A percentile compares a stretch with the other conserved stretches of the same genome.
These are phyloP conservation scores for Epistrophella euchroma DNA, from an alignment of 2,888 invertebrate species.

Conservation along the genomic window DNA sequence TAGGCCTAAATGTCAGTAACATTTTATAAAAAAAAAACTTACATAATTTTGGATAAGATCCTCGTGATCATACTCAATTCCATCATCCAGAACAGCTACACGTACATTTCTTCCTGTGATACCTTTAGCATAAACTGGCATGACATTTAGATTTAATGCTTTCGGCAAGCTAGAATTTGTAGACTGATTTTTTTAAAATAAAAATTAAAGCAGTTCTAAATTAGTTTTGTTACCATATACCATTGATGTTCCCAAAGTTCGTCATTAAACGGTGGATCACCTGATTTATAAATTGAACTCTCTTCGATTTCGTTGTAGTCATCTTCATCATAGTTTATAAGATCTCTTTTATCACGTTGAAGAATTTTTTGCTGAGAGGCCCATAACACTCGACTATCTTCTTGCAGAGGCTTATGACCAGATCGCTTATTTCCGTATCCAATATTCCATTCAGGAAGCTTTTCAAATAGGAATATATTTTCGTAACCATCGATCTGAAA, in stretches of 20 bases:
- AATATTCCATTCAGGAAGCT: constrained; percentile 31
- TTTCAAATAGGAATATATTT: constrained; percentile 74
- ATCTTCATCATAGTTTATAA: constrained; percentile 53
- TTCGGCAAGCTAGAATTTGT: constrained; percentile 57
- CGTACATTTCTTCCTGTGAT: constrained; percentile 91
- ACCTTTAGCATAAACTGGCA: constrained; percentile 92
- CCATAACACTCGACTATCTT: constrained; percentile 76
- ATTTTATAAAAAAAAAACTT: constrained; percentile 82
- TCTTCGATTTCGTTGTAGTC: constrained; percentile 27
- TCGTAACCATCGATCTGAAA: constrained; percentile 74
- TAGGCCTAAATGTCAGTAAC: too few relatives aligned
- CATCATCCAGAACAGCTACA: constrained; percentile 94
- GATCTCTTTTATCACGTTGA: constrained; percentile 75
- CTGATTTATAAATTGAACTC: constrained; percentile 79
- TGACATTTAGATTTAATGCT: constrained; percentile 90
- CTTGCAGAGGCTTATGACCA: constrained; percentile 51
- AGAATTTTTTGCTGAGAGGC: constrained; percentile 74
- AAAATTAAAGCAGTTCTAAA: background rate
- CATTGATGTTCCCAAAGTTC: constrained; percentile 94
- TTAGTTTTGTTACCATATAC: constrained; percentile 85
- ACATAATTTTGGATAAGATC: constrained; percentile 92
- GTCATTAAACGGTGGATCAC: constrained; percentile 88
- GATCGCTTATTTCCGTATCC: constrained; percentile 53
- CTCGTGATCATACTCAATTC: constrained; percentile 92
- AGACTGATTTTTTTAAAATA: constrained; percentile 40